Base-by-base conservation (phyloP, 2,113 vertebrate genomes). In the Cyanocitta stelleri region DNA sequence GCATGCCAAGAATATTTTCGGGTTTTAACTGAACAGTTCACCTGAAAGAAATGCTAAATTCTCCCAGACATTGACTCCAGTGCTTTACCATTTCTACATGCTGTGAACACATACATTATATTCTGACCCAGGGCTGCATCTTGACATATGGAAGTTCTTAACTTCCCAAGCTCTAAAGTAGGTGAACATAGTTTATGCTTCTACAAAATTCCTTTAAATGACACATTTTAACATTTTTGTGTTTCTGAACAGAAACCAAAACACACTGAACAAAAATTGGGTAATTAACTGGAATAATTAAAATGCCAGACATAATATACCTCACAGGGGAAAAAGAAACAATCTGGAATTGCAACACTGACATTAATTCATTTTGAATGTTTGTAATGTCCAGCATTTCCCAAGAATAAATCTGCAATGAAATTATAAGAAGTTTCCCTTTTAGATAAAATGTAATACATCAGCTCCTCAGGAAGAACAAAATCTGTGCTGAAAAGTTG, bases 221-320 rank as follows among this genome's bases (percentile, higher is more conserved):
- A 15, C 48, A 61, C 18, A 30, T 44, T 78, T 64, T 58, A 75
- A 49, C 8, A 21, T 81, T 93, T 78, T 79, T 27, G 23, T 64
- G 7, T 95, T 93, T 61, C 76, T 91, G 73, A 76, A 85, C 18
- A 56, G 85, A 89, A 90, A 48, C 49, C n/a, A 58, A 96, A 91
- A n/a, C 52, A 75, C 24, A 44, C 15, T 46, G 23, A 82, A 27
- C 27, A 92, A 80, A 90, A 88, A 30, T 8, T 26, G n/a, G 22
- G 32, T 69, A 87, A 78, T 78, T 76, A 92, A 90, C 59, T 10
- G 35, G 20, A 86, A 55, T 84, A 30, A 77, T 76, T 95, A 93
- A 77, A 90, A 74, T 74, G 64, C 27, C 90, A 90, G 35, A 33
- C 29, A 19, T 51, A 88, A 84, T 74, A 69, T 15, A 41, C 35